A percentile compares a stretch with the other conserved stretches of the same genome.
Conservation (phyloP, 2,113 vertebrate species). For the Microtus pennsylvanicus region DNA sequence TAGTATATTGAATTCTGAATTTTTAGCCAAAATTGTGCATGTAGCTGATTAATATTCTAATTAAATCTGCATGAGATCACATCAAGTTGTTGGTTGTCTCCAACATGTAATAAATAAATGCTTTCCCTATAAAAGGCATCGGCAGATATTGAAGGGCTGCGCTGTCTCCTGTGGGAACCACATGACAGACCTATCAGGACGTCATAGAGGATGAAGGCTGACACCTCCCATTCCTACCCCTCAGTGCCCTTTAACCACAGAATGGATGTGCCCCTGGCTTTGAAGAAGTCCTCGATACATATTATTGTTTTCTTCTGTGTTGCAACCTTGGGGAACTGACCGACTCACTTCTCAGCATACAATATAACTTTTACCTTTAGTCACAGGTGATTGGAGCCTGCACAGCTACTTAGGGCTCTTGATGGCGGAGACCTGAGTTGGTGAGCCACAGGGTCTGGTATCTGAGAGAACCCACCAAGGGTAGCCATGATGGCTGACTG, state of each 20-base stretch:
- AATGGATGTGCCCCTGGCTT: not conserved
- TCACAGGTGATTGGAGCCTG: not conserved
- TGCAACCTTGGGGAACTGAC: not conserved
- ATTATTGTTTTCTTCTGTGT: not conserved
- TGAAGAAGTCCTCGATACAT: not conserved
- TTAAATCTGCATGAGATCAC: conserved; percentile 71
- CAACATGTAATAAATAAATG: conserved; percentile 62
- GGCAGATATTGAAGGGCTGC: not conserved
- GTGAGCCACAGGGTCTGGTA: not conserved
- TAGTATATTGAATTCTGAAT: conserved; percentile 49
- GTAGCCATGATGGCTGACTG: not conserved
- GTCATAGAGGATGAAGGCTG: not conserved
- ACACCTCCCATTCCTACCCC: not conserved
- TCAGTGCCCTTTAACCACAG: not conserved
- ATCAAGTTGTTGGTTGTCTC: conserved; percentile 52
- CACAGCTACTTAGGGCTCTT: rapidly evolving
- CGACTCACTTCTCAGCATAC: not conserved
- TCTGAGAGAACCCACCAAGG: not conserved
- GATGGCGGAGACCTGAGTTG: not conserved
- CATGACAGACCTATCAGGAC: not conserved
- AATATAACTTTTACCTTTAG: not conserved
- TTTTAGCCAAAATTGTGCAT: conserved; percentile 71
- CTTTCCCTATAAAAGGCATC: conserved; percentile 37
- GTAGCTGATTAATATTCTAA: conserved; percentile 77
- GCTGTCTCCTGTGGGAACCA: not conserved